A percentile compares a stretch with the other conserved stretches of the same genome.
These are phyloP conservation scores for Neogobius melanostomus DNA, from an alignment of 2,113 vertebrate species.

Conservation along the genomic window DNA sequence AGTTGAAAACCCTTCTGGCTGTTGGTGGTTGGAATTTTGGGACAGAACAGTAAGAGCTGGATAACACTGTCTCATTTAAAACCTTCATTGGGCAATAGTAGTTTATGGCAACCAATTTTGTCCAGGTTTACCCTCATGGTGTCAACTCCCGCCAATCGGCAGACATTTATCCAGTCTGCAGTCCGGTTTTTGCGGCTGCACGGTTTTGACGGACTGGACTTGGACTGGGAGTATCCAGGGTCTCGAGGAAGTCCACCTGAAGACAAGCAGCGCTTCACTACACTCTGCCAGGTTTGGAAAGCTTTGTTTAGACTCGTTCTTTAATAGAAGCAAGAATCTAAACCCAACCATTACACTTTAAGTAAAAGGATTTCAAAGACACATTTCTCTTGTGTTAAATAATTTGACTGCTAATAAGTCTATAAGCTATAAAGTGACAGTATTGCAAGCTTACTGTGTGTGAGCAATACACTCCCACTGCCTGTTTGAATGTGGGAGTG, in stretches of 20 bases:
- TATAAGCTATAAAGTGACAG: too few species aligned
- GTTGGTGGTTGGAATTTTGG: slow-evolving; percentile 85
- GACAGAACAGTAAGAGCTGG: slow-evolving; percentile 47
- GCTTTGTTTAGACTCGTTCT: too few species aligned
- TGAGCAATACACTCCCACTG: too few species aligned
- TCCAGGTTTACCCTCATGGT: slow-evolving; percentile 70
- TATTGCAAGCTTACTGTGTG: too few species aligned
- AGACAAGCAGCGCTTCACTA: slow-evolving; percentile 76
- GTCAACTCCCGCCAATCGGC: slow-evolving; percentile 54
- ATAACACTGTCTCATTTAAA: neutral
- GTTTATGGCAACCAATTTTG: neutral
- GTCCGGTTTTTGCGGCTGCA: slow-evolving; percentile 69
- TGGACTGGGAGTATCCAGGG: slow-evolving; percentile 80
- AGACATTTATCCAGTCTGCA: slow-evolving; percentile 76
- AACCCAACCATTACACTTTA: too few species aligned
- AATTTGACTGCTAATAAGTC: too few species aligned
- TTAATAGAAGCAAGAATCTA: too few species aligned
- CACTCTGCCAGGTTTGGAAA: slow-evolving; percentile 60
- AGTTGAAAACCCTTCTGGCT: slow-evolving; percentile 81
- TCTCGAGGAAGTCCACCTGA: slow-evolving; percentile 74
- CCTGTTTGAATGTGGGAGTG: too few species aligned
- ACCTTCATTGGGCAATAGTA: neutral
- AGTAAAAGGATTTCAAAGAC: too few species aligned
- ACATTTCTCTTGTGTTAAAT: too few species aligned
- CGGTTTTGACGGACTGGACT: slow-evolving; percentile 79